These are phyloP conservation scores for Ephestia elutella DNA, from an alignment of 1,140 invertebrate species.

Conservation along the genomic window DNA sequence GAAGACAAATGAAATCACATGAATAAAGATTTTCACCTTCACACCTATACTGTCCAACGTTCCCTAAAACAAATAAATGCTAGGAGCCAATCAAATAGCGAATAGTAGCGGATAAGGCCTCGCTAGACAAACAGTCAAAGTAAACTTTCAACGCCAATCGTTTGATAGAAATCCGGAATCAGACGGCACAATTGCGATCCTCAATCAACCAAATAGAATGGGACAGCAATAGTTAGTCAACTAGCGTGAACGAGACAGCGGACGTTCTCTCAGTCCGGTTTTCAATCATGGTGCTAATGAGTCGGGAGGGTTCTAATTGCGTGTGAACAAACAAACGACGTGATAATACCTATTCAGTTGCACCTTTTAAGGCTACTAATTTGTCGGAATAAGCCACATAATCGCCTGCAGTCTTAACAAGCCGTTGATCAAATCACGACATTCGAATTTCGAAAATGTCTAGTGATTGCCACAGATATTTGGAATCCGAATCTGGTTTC, in stretches of 20 bases:
- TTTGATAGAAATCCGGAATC: conserved; percentile 44
- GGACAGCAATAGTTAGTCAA: conserved; percentile 24
- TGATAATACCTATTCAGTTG: conserved; percentile 55
- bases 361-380: conserved; percentile 24
- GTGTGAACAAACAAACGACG: conserved; percentile 60
- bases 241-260: conserved; percentile 35
- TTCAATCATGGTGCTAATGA: conserved; percentile 53
- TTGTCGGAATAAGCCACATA: conserved; percentile 15
- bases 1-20: background rate
- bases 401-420: conserved; percentile 3
- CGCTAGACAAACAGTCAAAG: conserved; percentile 32
- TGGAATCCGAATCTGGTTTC: conserved; percentile 1
- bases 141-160: conserved; percentile 50
- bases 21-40: background rate
- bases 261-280: conserved; percentile 29
- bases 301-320: conserved; percentile 62
- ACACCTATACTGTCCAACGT: conserved; percentile 9
- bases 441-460: background rate
- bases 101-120: conserved; percentile 12
- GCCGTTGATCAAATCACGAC: background rate
- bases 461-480: conserved; percentile 8
- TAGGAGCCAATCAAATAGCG: conserved; percentile 1
- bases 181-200: conserved; percentile 43
- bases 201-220: conserved; percentile 45
- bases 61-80: background rate